Base-by-base conservation (phyloP, 2,797 vertebrate genomes). In the Hyperoplus lanceolatus region DNA sequence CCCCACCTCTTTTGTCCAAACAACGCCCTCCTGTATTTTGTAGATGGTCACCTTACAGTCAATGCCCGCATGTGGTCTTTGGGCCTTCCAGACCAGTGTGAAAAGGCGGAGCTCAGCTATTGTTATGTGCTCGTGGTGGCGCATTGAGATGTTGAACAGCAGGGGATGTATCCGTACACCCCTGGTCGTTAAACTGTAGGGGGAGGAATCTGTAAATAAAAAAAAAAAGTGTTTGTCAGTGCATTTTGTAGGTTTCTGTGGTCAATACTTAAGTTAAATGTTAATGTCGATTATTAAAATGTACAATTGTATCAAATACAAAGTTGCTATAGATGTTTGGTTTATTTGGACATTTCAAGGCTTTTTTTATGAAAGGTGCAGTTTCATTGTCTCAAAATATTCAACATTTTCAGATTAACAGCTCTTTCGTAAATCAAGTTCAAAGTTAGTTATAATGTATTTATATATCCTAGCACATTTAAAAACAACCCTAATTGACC, bases 61-160 rank as follows among this genome's bases (percentile, higher is more conserved):
- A 0, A 94, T 88, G n/a, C 95, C 95, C 0, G 92, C 75, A 0
- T 93, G 92, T 4, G 92, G 92, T 83, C 90, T 89, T 9, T 92
- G 94, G 86, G 96, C 95, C 53, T 83, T 90, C 73, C 91, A 94
- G 63, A 97, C 95, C 82, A 97, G 79, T 0, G 96, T 95, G 88
- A 97, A 97, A 67, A 99, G 94, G 62, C 94, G 95, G 59, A 99
- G 96, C 89, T 99, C 97, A 0, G 98, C 97, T 87, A 95, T 92
- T 81, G 95, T 93, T 82, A 99, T 87, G 15, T 92, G 95, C 86
- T 99, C 98, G 0, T 97, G 96, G 72, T 92, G 95, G 77, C 96
- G 97, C 80, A 98, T 91, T 43, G 97, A 97, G 71, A 99, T 89
- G 4, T 99, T 99, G 92, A 99, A 99, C 3, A 97, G 91, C 8